phyloP scores from a whole-genome alignment of 1,140 invertebrate genomes.

The Lasioglossum albipes region DNA sequence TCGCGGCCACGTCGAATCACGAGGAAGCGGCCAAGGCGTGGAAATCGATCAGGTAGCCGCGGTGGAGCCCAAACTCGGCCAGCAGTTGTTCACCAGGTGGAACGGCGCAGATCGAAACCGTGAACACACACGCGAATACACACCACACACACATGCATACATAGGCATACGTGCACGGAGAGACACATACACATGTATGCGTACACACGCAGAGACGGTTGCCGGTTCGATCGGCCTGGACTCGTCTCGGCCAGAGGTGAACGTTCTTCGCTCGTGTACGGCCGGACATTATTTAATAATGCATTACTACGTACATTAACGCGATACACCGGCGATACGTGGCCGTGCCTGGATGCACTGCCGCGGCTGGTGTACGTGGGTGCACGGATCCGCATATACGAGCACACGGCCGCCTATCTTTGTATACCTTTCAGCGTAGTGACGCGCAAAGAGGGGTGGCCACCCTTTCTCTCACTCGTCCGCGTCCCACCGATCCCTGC shows the following conservation, averaged over 20 bases:
- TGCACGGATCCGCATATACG: conserved; percentile 6
- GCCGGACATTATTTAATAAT: conserved; percentile 68
- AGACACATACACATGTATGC: background rate
- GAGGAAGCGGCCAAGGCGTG: conserved; percentile 30
- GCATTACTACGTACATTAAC: conserved; percentile 66
- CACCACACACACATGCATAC: background rate
- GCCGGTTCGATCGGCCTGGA: conserved; percentile 31
- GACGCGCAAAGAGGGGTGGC: conserved; percentile 62
- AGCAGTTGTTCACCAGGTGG: conserved; percentile 55
- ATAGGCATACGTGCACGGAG: no score
- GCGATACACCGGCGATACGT: conserved; percentile 62
- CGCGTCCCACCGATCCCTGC: conserved; percentile 22
- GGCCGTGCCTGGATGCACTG: conserved; percentile 46
- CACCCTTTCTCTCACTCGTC: conserved; percentile 47
- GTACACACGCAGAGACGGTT: background rate
- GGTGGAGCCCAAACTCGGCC: conserved; percentile 55
- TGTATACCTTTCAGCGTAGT: conserved; percentile 64
- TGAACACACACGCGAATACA: background rate
- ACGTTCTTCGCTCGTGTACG: conserved; percentile 62
- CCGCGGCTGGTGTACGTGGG: conserved; percentile 12
- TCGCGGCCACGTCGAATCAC: conserved; percentile 38
- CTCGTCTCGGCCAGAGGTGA: conserved; percentile 53
- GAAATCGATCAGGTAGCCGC: conserved; percentile 51
- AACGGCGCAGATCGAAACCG: conserved; percentile 57
- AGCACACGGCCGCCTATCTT: conserved; percentile 45